Percentiles rank a stretch among this genome's conserved stretches.
Evolutionary conservation across 2,797 vertebrate species (phyloP).

Genomic region (Poecilia picta): DNA sequence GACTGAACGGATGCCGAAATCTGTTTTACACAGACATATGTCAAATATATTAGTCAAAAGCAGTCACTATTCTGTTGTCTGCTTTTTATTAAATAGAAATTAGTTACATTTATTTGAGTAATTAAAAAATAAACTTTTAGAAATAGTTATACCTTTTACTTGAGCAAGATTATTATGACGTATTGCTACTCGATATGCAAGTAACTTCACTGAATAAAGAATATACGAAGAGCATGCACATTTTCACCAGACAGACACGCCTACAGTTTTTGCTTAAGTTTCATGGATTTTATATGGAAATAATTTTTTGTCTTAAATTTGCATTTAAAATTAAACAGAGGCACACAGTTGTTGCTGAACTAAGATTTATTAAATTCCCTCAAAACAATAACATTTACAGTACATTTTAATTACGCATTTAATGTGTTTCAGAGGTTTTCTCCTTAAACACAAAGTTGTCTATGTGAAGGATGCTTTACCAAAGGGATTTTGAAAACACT

Average conservation of each 20-base stretch:
- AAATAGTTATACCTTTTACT: too few species aligned
- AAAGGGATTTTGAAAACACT: not conserved
- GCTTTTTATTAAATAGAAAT: not conserved
- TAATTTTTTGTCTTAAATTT: too few species aligned
- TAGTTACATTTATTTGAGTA: too few species aligned
- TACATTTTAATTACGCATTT: not conserved
- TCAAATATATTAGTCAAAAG: not conserved
- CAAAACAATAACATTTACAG: not conserved
- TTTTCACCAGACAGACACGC: too few species aligned
- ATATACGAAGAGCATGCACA: too few species aligned
- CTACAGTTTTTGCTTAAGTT: too few species aligned
- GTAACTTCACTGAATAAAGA: too few species aligned
- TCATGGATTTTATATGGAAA: too few species aligned
- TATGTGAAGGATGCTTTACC: not conserved
- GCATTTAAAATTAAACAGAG: not conserved
- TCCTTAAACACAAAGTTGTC: not conserved
- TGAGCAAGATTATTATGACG: too few species aligned
- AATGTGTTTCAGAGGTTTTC: not conserved
- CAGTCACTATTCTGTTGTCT: not conserved
- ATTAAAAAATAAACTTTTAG: too few species aligned
- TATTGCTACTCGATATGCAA: too few species aligned
- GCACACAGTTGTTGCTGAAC: not conserved
- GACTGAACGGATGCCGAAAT: not conserved
- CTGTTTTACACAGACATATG: not conserved
- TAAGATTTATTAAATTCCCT: not conserved